Percentiles rank a stretch among this genome's conserved stretches.
These are phyloP conservation scores for Crocallis elinguaria DNA, from an alignment of 2,888 invertebrate species.

Conservation along the genomic window DNA sequence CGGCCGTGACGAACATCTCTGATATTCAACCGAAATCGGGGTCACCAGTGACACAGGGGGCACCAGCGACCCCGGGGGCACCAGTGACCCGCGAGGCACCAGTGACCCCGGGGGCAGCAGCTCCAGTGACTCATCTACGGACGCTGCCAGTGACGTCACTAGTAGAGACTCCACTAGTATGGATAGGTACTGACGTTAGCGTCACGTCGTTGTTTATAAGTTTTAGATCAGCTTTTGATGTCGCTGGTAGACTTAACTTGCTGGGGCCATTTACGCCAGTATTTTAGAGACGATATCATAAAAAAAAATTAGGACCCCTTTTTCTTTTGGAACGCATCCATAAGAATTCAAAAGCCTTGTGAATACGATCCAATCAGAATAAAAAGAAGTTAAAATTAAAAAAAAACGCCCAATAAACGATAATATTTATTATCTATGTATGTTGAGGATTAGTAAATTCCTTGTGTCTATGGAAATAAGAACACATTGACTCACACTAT, in stretches of 20 bases:
- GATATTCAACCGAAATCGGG: conserved; percentile 76
- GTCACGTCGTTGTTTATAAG: conserved; percentile 45
- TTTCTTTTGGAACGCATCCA: too few relatives aligned
- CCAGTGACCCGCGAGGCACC: conserved; percentile 47
- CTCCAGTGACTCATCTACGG: conserved; percentile 60
- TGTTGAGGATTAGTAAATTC: too few relatives aligned
- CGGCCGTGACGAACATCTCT: conserved; percentile 91
- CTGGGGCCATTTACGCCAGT: conserved; percentile 4
- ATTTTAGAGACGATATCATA: neutral
- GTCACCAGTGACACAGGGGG: conserved; percentile 58
- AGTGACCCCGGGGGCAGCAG: conserved; percentile 41
- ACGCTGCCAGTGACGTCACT: conserved; percentile 80
- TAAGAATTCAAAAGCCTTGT: too few relatives aligned
- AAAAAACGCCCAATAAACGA: too few relatives aligned
- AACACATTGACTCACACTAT: too few relatives aligned
- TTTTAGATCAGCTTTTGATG: conserved; percentile 38
- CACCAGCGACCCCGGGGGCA: conserved; percentile 52
- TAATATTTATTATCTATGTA: too few relatives aligned
- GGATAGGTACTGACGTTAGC: conserved; percentile 66
- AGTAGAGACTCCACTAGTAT: conserved; percentile 75
- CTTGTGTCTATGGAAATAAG: too few relatives aligned
- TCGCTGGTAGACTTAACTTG: conserved; percentile 1
- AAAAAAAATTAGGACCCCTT: too few relatives aligned
- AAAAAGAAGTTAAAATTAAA: too few relatives aligned
- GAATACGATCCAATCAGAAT: too few relatives aligned